Evolutionary conservation across 2,888 invertebrate genomes (phyloP), one percentile per base, ranked within the genome.

Genomic region (Mesoligia furuncula): DNA sequence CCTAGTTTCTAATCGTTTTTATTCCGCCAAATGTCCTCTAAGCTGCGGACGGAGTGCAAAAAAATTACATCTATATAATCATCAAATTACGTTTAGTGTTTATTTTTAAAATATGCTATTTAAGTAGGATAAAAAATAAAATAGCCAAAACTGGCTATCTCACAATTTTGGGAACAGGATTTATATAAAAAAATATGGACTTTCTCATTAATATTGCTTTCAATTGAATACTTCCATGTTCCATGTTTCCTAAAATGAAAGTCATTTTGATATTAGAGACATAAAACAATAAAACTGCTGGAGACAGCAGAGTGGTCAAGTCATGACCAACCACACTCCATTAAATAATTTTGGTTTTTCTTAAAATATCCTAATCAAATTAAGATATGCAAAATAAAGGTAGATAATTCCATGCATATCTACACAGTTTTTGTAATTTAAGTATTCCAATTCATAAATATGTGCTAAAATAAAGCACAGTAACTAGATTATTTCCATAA

Each of bases 31-130:
- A 75, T 68, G 79, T 79, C 84, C 78, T 79, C 64, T 76, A 72
- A 65, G 11, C 39, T 51, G 70, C 81, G 84, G 84, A 85, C 84
- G 84, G 84, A 85, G 84, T 83, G 81, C 78, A 68, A 59, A 20
- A 68, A 68, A 71, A 66, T 75, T 85, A 73, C 59, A 51, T 39
- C 17, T 57, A 69, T 9, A 42, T 59, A 54, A 9, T 73, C 66
- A 70, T 62, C 13, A 51, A 83, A 59, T 45, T 68, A 70, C n/a
- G 27, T 66, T 61, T 68, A 62, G 20, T 39, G 48, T 62, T 48
- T 4, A 54, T 39, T 64, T 57, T 9, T 68, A 24, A 31, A 24
- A 68, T 15, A 79, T 54, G 62, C 13, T n/a, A n/a, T 54, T 9
- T 61, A 31, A 20, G 15, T 42, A 51, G 13, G 17, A 39, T 4